Conservation (phyloP, 2,797 vertebrate species). For the Octomys mimax region DNA sequence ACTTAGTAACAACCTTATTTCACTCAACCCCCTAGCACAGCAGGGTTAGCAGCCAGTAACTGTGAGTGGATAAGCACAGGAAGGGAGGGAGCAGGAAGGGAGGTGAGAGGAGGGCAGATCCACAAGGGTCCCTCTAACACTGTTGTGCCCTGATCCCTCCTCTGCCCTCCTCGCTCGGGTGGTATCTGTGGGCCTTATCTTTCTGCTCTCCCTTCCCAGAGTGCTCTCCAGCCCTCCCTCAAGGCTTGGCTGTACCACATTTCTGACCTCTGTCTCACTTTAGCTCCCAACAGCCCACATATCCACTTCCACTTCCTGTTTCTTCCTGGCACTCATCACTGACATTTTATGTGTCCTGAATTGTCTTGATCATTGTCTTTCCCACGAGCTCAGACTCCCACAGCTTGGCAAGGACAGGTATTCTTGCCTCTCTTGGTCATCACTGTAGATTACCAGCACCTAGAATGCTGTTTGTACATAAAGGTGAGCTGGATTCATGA, state of each 20-base stretch:
- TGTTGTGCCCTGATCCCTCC: background rate
- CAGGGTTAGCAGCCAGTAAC: background rate
- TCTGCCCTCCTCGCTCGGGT: too few species aligned
- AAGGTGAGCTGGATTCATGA: rapidly evolving
- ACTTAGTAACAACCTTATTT: background rate
- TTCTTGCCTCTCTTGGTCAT: background rate
- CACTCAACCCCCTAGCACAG: background rate
- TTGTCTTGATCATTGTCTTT: background rate
- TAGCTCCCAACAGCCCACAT: rapidly evolving
- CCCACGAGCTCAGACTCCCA: too few species aligned
- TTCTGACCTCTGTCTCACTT: background rate
- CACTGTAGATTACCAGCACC: background rate
- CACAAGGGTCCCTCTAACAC: rapidly evolving
- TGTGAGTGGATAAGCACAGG: rapidly evolving
- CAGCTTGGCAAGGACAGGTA: background rate
- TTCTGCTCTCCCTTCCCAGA: background rate
- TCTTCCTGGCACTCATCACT: background rate
- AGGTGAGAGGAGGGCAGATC: rapidly evolving
- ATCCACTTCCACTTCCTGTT: background rate
- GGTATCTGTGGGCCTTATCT: rapidly evolving
- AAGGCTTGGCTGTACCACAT: too few species aligned
- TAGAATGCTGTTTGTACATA: rapidly evolving
- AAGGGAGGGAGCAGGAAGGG: background rate
- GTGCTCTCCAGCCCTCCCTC: background rate
- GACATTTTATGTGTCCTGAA: rapidly evolving